A percentile compares a stretch with the other conserved stretches of the same genome.
phyloP scores from a whole-genome alignment of 2,797 vertebrate genomes.

The Discoglossus pictus region DNA sequence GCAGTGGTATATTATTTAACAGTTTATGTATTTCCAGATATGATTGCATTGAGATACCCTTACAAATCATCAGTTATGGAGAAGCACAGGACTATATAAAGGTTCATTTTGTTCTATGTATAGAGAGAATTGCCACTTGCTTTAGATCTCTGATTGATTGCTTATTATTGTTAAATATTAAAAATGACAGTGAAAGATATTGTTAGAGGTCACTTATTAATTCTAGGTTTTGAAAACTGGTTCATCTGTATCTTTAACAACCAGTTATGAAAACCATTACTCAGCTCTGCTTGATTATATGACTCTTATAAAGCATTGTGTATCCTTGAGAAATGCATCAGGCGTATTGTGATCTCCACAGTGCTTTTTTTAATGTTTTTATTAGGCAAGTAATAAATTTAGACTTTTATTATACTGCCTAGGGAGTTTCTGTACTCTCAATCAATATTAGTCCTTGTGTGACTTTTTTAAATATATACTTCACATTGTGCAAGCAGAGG shows the following conservation, averaged over 20 bases:
- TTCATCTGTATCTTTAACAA: slow-evolving; percentile 14
- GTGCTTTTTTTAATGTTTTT: slow-evolving; percentile 47
- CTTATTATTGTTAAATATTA: no score
- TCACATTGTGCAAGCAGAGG: slow-evolving; percentile 9
- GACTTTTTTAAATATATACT: slow-evolving; percentile 43
- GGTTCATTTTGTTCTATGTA: no score
- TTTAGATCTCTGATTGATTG: no score
- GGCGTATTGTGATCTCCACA: slow-evolving; percentile 35
- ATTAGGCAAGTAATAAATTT: slow-evolving; percentile 48
- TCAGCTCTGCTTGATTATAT: slow-evolving; percentile 19
- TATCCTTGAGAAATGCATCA: slow-evolving; percentile 41
- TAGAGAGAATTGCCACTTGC: no score
- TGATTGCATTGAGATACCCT: no score
- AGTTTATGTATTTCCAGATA: no score
- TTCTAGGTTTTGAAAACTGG: slow-evolving; percentile 17
- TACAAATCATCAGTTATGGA: no score
- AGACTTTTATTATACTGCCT: slow-evolving; percentile 50
- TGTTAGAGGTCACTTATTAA: slow-evolving; percentile 10
- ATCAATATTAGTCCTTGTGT: slow-evolving; percentile 49
- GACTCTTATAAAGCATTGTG: slow-evolving; percentile 20
- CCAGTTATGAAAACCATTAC: slow-evolving; percentile 27
- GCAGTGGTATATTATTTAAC: no score
- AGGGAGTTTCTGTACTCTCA: slow-evolving; percentile 38
- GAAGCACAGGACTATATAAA: no score
- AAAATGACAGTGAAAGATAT: no score